These are phyloP conservation scores for Neopipo cinnamomea DNA, from an alignment of 2,113 vertebrate genomes.

Conservation along the genomic window DNA sequence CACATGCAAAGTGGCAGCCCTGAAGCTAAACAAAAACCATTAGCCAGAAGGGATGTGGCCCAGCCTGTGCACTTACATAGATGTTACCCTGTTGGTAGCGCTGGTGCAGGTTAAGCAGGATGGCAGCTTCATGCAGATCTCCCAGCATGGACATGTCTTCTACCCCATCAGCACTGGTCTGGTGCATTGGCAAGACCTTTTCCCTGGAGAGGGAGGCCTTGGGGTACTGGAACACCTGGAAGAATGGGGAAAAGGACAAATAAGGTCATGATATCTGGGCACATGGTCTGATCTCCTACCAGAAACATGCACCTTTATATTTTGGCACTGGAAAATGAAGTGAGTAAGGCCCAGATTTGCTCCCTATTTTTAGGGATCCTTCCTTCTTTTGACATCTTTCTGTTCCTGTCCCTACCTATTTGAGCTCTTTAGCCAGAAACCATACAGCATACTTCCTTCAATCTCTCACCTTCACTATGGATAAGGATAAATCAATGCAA, in stretches of 20 bases:
- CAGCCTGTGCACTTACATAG: conserved; percentile 75
- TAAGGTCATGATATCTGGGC: background rate
- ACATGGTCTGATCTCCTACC: background rate
- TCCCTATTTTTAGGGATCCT: background rate
- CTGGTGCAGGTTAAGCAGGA: conserved; percentile 87
- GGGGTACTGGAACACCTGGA: conserved; percentile 78
- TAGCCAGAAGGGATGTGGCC: background rate
- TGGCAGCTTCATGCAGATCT: conserved; percentile 88
- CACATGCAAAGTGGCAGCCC: background rate
- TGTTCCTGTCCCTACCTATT: background rate
- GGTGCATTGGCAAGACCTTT: conserved; percentile 82
- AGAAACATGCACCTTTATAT: background rate
- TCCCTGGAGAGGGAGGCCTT: conserved; percentile 74
- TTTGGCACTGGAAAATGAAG: background rate
- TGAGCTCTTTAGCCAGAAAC: background rate
- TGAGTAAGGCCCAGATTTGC: background rate
- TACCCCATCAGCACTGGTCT: conserved; percentile 80
- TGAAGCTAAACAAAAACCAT: background rate
- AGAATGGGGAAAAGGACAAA: background rate
- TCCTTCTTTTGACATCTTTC: background rate
- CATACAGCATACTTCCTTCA: background rate
- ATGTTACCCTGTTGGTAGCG: conserved; percentile 85
- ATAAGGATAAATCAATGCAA: background rate
- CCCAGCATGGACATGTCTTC: conserved; percentile 89
- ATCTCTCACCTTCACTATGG: no score